phyloP scores from a whole-genome alignment of 2,888 invertebrate species.

The Rhingia campestris region DNA sequence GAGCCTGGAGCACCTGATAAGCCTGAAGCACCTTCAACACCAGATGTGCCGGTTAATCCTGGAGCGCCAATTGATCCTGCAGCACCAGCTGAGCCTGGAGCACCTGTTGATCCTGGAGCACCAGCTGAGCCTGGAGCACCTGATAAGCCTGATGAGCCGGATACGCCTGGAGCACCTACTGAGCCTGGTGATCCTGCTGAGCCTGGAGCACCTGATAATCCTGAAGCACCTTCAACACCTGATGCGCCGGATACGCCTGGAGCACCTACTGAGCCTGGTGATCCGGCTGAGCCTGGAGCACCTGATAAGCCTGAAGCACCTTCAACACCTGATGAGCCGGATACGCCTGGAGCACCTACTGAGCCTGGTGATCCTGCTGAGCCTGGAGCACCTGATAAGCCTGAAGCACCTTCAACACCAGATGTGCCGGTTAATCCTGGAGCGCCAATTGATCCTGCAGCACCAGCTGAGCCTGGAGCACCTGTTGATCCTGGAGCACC shows the following conservation, averaged over 20 bases:
- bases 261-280: background rate
- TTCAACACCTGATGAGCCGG: background rate
- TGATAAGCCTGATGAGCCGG: background rate
- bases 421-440: background rate
- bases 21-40: slow-evolving; percentile 5
- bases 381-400: slow-evolving; percentile 7
- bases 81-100: background rate
- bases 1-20: slow-evolving; percentile 1
- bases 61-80: slow-evolving; percentile 1
- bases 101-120: background rate
- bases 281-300: slow-evolving; percentile 3
- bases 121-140: slow-evolving; percentile 14
- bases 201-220: background rate
- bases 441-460: slow-evolving; percentile 2
- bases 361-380: background rate
- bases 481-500: background rate
- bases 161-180: background rate
- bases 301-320: background rate
- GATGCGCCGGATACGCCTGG: too few species aligned
- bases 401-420: background rate
- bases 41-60: slow-evolving; percentile 2
- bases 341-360: background rate
- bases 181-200: background rate
- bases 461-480: background rate
- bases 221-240: slow-evolving; percentile 1